Conservation (phyloP, 2,113 vertebrate species). For the Bufo bufo region DNA sequence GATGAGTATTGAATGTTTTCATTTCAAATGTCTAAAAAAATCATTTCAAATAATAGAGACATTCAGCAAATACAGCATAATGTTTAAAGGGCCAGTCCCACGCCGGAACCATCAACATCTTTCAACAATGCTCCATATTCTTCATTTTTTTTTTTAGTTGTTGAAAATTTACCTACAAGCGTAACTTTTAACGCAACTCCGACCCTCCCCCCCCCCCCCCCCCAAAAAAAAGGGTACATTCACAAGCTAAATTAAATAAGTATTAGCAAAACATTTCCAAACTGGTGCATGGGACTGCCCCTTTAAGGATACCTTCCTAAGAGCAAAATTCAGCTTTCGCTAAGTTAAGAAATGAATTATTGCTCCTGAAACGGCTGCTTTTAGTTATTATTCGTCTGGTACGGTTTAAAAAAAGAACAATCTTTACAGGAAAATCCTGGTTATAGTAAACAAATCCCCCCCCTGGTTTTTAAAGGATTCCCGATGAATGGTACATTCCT, state of each 20-base stretch:
- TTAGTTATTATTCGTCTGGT: neutral
- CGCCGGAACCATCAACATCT: neutral
- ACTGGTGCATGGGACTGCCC: slow-evolving; percentile 15
- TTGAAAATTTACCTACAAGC: slow-evolving; percentile 11
- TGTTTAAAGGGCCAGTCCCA: slow-evolving; percentile 39
- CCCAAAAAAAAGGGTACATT: neutral
- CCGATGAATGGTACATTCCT: slow-evolving; percentile 15
- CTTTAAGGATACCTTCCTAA: slow-evolving; percentile 16
- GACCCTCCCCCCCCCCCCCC: neutral
- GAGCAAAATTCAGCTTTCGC: neutral
- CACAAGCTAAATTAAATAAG: slow-evolving; percentile 36
- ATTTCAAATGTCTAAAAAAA: slow-evolving; percentile 50
- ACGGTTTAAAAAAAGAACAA: neutral
- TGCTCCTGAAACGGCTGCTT: slow-evolving; percentile 37
- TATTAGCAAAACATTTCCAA: neutral
- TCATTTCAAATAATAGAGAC: slow-evolving; percentile 31
- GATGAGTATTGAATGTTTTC: slow-evolving; percentile 27
- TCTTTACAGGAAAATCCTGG: neutral
- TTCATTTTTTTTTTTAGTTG: neutral
- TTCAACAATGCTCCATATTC: neutral
- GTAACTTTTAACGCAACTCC: neutral
- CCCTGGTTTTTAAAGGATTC: neutral
- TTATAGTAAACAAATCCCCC: neutral
- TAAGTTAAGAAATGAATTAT: slow-evolving; percentile 39
- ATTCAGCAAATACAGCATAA: slow-evolving; percentile 29